Base-by-base conservation (phyloP, 1,140 invertebrate species). In the Diorhabda carinulata region DNA sequence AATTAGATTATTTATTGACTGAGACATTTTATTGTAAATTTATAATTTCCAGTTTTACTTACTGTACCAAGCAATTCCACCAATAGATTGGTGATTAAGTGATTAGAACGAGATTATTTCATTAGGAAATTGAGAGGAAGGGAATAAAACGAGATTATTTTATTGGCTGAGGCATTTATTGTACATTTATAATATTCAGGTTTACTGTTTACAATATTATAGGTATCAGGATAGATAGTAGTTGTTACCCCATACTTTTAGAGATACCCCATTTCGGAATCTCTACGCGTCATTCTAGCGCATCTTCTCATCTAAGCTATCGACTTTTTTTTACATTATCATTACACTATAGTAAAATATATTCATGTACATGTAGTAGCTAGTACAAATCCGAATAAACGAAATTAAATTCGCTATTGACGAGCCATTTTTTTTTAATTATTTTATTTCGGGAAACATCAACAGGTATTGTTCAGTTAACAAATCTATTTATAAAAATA, bases 91-190 rank as follows among this genome's bases (percentile, higher is more conserved):
- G 25, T 25, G 2, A 25, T 25, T 25, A 25, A 25, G 25, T 25
- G 25, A 25, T 25, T 25, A 1, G 1, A 25, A 25, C 25, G 25
- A 25, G 25, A 25, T 25, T 25, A 25, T 25, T 25, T 25, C 25
- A 25, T 25, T 25, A 25, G 25, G 25, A 25, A 25, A 25, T 25
- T 25, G 25, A 25, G 25, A 25, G 47, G n/a, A 52, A 8, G 47
- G 3, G 47, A 8, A 52, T 8, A 52, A 52, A 52, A 10, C n/a
- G 74, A 76, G 63, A 75, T 72, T 71, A 75, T 72, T 75, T 74
- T 78, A 78, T 74, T 77, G 77, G 77, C 77, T 78, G 77, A 78
- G 75, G 77, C 76, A 76, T 77, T 78, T 78, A 78, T 78, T 74
- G 75, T 78, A 78, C 76, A 76, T 76, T 75, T 76, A 78, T 76